Percentiles rank a stretch among this genome's conserved stretches.
Conservation (phyloP, 2,888 invertebrate genomes). For the Catocala sponsa region DNA sequence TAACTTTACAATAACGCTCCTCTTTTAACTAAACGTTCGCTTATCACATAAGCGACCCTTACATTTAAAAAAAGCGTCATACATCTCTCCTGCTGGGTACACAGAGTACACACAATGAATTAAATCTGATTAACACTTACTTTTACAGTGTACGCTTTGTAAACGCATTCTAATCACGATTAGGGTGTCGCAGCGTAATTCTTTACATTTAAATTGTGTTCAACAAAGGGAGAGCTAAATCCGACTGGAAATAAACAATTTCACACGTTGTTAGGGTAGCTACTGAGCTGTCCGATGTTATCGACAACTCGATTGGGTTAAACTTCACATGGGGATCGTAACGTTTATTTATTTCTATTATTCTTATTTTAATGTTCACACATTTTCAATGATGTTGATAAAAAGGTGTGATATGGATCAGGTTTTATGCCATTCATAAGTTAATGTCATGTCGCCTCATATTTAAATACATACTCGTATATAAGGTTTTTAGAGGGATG, state of each 20-base stretch:
- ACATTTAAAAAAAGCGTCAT: conserved; percentile 68
- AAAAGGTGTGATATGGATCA: conserved; percentile 7
- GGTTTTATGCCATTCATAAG: background rate
- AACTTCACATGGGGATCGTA: conserved; percentile 52
- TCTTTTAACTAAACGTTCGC: conserved; percentile 51
- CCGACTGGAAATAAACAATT: conserved; percentile 76
- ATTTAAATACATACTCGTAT: no score
- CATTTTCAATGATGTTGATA: conserved; percentile 6
- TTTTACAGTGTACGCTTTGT: conserved; percentile 75
- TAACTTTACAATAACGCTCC: conserved; percentile 57
- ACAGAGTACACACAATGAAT: conserved; percentile 81
- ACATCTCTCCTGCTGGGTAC: conserved; percentile 76
- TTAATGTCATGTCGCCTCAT: background rate
- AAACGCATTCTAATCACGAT: conserved; percentile 82
- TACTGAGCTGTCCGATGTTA: conserved; percentile 66
- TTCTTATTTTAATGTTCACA: conserved; percentile 41
- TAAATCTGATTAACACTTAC: conserved; percentile 87
- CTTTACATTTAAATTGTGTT: conserved; percentile 76
- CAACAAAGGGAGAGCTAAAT: conserved; percentile 76
- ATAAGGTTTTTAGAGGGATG: no score
- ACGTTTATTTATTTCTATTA: conserved; percentile 41
- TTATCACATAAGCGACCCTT: conserved; percentile 57
- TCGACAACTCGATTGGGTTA: conserved; percentile 61
- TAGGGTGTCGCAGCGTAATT: conserved; percentile 81
- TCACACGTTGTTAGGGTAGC: conserved; percentile 71